These are phyloP conservation scores for Parazoanthus atlanticus DNA, from an alignment of 92 coral and sea anemone species.

Conservation along the genomic window DNA sequence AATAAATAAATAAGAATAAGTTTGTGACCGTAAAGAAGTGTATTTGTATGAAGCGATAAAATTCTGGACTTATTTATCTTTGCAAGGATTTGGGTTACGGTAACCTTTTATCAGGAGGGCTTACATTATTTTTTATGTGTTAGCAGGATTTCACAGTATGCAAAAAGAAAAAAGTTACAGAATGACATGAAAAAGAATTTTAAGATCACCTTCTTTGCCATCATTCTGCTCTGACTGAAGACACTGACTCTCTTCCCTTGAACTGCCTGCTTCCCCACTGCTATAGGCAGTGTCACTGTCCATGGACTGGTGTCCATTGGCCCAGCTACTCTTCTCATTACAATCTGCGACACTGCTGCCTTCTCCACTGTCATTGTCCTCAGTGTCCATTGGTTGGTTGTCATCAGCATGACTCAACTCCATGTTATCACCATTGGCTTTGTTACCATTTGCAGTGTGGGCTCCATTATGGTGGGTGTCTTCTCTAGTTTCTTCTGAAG, in stretches of 20 bases:
- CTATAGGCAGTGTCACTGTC: not conserved
- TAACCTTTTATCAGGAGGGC: too few species aligned
- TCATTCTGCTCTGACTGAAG: not conserved
- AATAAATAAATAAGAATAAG: too few species aligned
- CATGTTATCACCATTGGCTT: not conserved
- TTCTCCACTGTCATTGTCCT: conserved; percentile 3
- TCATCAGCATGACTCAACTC: not conserved
- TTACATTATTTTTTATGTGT: too few species aligned
- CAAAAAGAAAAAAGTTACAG: too few species aligned
- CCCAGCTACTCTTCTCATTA: not conserved
- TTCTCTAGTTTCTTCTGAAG: conserved; percentile 2
- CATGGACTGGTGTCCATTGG: not conserved
- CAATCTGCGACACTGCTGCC: not conserved
- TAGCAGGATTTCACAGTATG: too few species aligned
- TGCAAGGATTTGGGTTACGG: too few species aligned
- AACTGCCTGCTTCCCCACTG: not conserved
- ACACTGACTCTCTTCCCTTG: not conserved
- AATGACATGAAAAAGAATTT: too few species aligned
- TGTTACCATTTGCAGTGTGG: not conserved
- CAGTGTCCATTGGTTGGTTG: not conserved
- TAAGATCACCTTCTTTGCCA: not conserved
- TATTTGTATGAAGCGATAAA: too few species aligned
- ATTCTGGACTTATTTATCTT: too few species aligned
- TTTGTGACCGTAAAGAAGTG: too few species aligned
- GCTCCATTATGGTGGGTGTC: not conserved